phyloP scores from a whole-genome alignment of 2,113 vertebrate species.

The Limanda limanda region DNA sequence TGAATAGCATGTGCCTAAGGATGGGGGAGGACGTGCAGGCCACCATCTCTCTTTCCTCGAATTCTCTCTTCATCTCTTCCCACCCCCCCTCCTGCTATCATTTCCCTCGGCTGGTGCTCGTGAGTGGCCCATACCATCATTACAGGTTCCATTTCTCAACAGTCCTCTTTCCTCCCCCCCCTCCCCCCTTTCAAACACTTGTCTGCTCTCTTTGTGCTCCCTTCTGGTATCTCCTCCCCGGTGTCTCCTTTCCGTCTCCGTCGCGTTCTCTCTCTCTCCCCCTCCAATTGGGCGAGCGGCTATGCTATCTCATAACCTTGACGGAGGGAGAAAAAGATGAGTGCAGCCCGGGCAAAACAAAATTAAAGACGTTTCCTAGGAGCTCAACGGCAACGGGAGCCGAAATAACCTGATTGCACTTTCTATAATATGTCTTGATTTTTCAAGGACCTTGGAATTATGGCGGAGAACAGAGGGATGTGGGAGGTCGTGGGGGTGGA shows the following conservation, averaged over 20 bases:
- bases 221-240: constrained; percentile 48
- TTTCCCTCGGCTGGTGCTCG: constrained; percentile 47
- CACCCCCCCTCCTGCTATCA: constrained; percentile 12
- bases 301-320: constrained; percentile 74
- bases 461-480: constrained; percentile 12
- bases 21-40: constrained; percentile 66
- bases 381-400: constrained; percentile 58
- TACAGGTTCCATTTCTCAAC: constrained; percentile 74
- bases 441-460: constrained; percentile 59
- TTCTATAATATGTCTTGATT: constrained; percentile 62
- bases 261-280: constrained; percentile 17
- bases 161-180: constrained; percentile 27
- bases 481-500: neutral
- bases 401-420: constrained; percentile 69
- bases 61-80: constrained; percentile 39
- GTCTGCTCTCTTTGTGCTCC: constrained; percentile 56
- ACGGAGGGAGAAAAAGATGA: constrained; percentile 45
- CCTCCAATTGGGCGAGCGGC: constrained; percentile 44
- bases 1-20: constrained; percentile 80
- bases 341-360: constrained; percentile 47
- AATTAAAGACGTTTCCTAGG: constrained; percentile 58
- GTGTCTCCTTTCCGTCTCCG: constrained; percentile 49
- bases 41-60: constrained; percentile 58
- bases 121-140: constrained; percentile 62
- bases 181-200: constrained; percentile 53